Evolutionary conservation across 2,888 invertebrate species (phyloP).

Genomic region (Congeria kusceri): DNA sequence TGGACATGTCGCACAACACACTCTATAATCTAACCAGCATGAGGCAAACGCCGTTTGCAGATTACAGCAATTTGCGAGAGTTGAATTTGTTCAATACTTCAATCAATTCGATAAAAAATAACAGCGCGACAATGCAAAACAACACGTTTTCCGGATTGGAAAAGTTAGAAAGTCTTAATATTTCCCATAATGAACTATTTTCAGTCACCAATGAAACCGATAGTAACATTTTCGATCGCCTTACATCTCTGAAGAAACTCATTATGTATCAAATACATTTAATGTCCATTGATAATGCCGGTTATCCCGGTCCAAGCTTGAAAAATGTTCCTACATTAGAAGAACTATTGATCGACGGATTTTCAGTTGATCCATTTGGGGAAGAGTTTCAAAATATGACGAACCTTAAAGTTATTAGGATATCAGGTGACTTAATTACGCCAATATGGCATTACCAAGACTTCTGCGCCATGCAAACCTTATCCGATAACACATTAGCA

Average conservation of each 20-base stretch:
- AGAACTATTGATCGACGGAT: slow-evolving; percentile 43
- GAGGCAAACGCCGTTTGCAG: not conserved
- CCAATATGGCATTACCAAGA: slow-evolving; percentile 16
- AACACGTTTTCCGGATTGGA: slow-evolving; percentile 15
- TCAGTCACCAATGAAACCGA: slow-evolving; percentile 35
- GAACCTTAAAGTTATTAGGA: slow-evolving; percentile 11
- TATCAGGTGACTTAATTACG: slow-evolving; percentile 20
- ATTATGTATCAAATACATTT: slow-evolving; percentile 41
- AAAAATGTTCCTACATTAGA: slow-evolving; percentile 5
- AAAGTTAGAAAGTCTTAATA: slow-evolving; percentile 24
- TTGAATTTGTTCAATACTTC: slow-evolving; percentile 26
- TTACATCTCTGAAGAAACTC: slow-evolving; percentile 15
- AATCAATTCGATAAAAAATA: not conserved
- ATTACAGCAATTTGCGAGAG: not conserved
- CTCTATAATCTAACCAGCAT: not conserved
- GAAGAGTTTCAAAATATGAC: slow-evolving; percentile 23
- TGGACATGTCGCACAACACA: slow-evolving; percentile 8
- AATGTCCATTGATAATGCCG: not conserved
- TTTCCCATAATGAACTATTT: slow-evolving; percentile 28
- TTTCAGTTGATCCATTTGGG: slow-evolving; percentile 35
- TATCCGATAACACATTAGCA: not conserved
- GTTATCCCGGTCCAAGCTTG: slow-evolving; percentile 33
- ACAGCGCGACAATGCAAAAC: not conserved
- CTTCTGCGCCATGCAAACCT: slow-evolving; percentile 4
- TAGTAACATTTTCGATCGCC: slow-evolving; percentile 10